Conservation (phyloP, 2,113 vertebrate species). For the Lamprologus ornatipinnis region DNA sequence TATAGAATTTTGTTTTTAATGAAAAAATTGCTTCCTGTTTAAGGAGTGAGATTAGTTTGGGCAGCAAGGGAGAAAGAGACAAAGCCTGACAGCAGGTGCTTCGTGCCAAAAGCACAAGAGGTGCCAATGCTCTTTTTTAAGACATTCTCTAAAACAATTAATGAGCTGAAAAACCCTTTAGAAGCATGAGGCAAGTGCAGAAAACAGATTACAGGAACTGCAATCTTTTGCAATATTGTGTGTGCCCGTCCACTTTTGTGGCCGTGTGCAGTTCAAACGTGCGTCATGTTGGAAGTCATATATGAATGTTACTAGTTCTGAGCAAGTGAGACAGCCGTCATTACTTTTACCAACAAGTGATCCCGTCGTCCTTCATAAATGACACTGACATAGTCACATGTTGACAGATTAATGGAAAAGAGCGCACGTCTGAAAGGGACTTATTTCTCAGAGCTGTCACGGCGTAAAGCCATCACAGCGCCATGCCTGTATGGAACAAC, state of each 20-base stretch:
- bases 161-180: not conserved
- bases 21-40: not conserved
- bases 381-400: not conserved
- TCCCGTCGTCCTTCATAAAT: not conserved
- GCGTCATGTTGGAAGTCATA: not conserved
- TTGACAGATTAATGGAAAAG: not conserved
- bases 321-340: not conserved
- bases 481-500: not conserved
- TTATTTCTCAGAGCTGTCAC: not conserved
- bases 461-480: not conserved
- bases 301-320: not conserved
- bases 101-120: not conserved
- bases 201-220: not conserved
- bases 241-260: accelerated
- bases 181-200: not conserved
- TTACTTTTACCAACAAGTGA: not conserved
- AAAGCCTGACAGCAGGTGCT: not conserved
- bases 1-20: not conserved
- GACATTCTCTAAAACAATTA: not conserved
- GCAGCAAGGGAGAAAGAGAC: not conserved
- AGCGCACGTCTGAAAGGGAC: not conserved
- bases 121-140: not conserved
- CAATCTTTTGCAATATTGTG: not conserved
- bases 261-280: not conserved
- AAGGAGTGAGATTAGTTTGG: not conserved